A percentile compares a stretch with the other conserved stretches of the same genome.
phyloP scores from a whole-genome alignment of 2,113 vertebrate genomes.

The Carettochelys insculpta region DNA sequence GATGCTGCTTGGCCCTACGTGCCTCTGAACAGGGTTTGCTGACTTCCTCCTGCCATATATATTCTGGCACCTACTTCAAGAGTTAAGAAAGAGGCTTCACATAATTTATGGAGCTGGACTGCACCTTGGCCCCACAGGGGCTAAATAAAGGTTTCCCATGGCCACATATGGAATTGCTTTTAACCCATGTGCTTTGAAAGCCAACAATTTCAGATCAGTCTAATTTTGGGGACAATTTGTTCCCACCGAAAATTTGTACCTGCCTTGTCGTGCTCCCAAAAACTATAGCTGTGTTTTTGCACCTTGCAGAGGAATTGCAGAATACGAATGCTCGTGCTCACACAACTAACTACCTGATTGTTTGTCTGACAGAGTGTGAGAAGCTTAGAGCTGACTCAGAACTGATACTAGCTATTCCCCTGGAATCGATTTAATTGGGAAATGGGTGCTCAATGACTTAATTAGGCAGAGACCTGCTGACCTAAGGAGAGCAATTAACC shows the following conservation, averaged over 20 bases:
- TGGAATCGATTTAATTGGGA: background rate
- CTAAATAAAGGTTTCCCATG: background rate
- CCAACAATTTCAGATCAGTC: background rate
- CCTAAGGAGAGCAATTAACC: background rate
- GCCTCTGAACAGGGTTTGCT: background rate
- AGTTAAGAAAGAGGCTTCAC: background rate
- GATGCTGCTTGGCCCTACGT: background rate
- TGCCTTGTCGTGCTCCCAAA: background rate
- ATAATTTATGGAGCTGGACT: background rate
- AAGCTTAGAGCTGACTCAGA: background rate
- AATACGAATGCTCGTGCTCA: background rate
- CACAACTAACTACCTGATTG: background rate
- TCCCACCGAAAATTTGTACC: background rate
- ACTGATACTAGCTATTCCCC: background rate
- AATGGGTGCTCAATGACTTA: background rate
- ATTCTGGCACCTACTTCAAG: background rate
- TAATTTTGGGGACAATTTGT: background rate
- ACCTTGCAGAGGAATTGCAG: fast-evolving
- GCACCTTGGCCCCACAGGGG: background rate
- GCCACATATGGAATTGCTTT: background rate
- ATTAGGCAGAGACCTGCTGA: background rate
- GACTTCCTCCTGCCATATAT: background rate
- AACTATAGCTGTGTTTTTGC: background rate
- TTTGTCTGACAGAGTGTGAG: background rate
- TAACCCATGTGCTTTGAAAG: background rate